phyloP scores from a whole-genome alignment of 2,797 vertebrate genomes.

The Sebastes jordani region DNA sequence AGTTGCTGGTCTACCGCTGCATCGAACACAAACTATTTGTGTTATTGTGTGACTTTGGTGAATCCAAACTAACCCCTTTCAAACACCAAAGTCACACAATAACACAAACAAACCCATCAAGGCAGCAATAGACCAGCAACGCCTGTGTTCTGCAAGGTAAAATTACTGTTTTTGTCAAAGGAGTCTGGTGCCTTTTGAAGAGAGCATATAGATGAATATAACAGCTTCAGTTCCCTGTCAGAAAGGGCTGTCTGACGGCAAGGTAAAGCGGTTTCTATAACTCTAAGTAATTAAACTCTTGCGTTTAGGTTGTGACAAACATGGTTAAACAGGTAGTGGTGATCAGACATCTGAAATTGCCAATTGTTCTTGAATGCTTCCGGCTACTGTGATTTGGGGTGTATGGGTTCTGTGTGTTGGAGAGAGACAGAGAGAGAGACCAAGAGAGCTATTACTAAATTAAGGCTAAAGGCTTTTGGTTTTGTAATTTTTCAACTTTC shows the following conservation, averaged over 20 bases:
- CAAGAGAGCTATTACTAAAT: constrained; percentile 29
- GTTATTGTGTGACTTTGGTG: background rate
- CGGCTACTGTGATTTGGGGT: background rate
- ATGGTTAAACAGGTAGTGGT: background rate
- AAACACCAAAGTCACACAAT: background rate
- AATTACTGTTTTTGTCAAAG: background rate
- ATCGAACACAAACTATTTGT: background rate
- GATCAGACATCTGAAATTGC: background rate
- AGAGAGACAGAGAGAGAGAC: background rate
- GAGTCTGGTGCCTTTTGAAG: background rate
- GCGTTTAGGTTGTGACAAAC: background rate
- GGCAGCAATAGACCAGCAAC: background rate
- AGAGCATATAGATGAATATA: background rate
- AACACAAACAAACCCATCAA: background rate
- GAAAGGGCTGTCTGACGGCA: background rate
- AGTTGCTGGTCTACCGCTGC: background rate
- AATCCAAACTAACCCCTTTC: background rate
- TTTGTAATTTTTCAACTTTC: constrained; percentile 54
- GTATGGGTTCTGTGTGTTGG: background rate
- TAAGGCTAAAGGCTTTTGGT: constrained; percentile 21
- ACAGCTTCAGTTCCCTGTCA: background rate
- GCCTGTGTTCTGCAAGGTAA: background rate
- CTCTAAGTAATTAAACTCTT: background rate
- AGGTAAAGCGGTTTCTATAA: background rate
- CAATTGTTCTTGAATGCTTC: background rate